Evolutionary conservation across 2,888 invertebrate genomes (phyloP).

Genomic region (Ennomos fuscantarius): DNA sequence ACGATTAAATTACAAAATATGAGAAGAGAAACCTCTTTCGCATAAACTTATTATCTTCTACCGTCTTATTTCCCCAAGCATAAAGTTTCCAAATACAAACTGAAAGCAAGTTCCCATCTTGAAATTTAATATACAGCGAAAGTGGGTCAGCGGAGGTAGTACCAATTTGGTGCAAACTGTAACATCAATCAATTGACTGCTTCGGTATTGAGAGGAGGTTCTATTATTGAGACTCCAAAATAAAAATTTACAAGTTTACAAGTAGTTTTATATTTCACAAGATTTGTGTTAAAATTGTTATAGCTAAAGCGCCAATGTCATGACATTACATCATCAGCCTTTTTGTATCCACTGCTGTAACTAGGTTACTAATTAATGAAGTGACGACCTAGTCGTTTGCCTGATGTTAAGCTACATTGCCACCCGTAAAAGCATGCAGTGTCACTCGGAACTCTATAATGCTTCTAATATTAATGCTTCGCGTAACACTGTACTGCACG

Average conservation of each 20-base stretch:
- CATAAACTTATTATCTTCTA: background rate
- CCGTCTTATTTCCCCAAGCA: background rate
- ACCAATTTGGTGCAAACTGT: conserved; percentile 27
- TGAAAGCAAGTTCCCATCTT: conserved; percentile 17
- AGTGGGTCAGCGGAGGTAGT: conserved; percentile 24
- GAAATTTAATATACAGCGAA: conserved; percentile 23
- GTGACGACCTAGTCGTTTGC: too few species aligned
- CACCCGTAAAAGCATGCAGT: too few species aligned
- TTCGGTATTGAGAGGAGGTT: conserved; percentile 18
- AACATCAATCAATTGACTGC: conserved; percentile 28
- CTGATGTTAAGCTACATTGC: too few species aligned
- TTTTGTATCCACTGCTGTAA: too few species aligned
- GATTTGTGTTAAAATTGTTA: background rate
- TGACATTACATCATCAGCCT: too few species aligned
- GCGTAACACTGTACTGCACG: too few species aligned
- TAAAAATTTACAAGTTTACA: conserved; percentile 2
- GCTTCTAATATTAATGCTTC: too few species aligned
- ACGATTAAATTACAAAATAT: too few species aligned
- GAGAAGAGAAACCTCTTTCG: too few species aligned
- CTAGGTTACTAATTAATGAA: too few species aligned
- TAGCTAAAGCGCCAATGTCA: too few species aligned
- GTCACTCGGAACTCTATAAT: too few species aligned
- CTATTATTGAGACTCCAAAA: background rate
- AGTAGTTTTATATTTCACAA: background rate
- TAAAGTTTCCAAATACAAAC: background rate